Evolutionary conservation across 2,113 vertebrate genomes (phyloP).

Genomic region (Myocastor coypus): DNA sequence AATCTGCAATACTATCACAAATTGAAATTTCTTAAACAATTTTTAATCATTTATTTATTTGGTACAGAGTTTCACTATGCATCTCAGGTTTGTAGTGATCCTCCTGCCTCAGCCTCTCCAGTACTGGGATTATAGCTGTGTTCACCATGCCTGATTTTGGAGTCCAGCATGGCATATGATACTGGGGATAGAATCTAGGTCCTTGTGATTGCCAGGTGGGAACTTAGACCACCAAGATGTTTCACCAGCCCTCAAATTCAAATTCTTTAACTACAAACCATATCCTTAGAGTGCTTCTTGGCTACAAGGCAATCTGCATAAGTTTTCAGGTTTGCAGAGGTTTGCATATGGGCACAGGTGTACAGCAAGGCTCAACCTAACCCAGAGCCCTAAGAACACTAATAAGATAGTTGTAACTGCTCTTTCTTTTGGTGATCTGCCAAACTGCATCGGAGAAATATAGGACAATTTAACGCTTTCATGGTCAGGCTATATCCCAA

Average conservation of each 20-base stretch:
- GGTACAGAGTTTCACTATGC: too few relatives aligned
- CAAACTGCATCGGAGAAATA: neutral
- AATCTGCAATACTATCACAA: neutral
- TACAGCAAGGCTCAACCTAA: fast-evolving
- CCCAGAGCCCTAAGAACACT: neutral
- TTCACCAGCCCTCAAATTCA: too few relatives aligned
- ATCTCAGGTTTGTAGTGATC: too few relatives aligned
- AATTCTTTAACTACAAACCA: neutral
- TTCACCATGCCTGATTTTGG: too few relatives aligned
- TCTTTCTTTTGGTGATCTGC: neutral
- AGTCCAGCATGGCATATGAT: too few relatives aligned
- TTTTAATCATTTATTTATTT: too few relatives aligned
- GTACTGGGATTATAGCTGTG: too few relatives aligned
- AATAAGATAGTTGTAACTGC: neutral
- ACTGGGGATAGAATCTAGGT: too few relatives aligned
- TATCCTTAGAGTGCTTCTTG: neutral
- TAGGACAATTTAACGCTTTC: neutral
- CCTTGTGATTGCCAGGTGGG: too few relatives aligned
- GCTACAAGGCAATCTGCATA: neutral
- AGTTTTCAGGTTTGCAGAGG: neutral
- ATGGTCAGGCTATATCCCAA: neutral
- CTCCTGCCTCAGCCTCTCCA: too few relatives aligned
- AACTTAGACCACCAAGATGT: too few relatives aligned
- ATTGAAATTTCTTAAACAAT: neutral
- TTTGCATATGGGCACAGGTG: neutral